Percentiles rank a stretch among this genome's conserved stretches.
phyloP scores from a whole-genome alignment of 1,140 invertebrate species.

The Gonioctena quinquepunctata region DNA sequence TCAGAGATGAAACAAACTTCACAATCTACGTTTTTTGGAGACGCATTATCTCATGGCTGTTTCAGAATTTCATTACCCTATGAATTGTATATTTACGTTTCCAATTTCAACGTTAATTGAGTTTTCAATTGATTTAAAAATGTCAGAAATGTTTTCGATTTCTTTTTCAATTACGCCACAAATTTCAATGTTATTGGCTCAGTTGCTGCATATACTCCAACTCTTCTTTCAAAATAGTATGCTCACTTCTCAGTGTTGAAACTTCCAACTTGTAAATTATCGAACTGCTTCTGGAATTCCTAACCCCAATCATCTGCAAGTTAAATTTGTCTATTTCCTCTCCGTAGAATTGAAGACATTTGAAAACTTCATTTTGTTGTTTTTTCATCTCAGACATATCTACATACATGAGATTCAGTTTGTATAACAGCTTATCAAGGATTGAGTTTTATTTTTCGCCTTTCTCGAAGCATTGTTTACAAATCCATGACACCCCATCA shows the following conservation, averaged over 20 bases:
- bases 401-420: too few relatives aligned
- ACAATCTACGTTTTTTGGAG: not conserved
- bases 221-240: not conserved
- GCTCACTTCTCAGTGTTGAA: not conserved
- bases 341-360: too few relatives aligned
- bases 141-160: not conserved
- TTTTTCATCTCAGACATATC: too few relatives aligned
- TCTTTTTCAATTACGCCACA: not conserved
- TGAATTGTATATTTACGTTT: too few relatives aligned
- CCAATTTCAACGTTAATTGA: not conserved
- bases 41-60: not conserved
- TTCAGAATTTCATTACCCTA: not conserved
- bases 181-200: not conserved
- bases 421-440: too few relatives aligned
- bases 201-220: not conserved
- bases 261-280: not conserved
- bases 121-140: not conserved
- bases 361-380: too few relatives aligned
- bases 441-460: too few relatives aligned
- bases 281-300: not conserved
- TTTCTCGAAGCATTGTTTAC: too few relatives aligned
- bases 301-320: too few relatives aligned
- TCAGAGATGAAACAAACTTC: not conserved
- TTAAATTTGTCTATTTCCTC: too few relatives aligned
- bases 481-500: too few relatives aligned